Percentiles rank a stretch among this genome's conserved stretches.
Conservation (phyloP, 2,888 invertebrate genomes). For the Sphaerophoria rueppellii region DNA sequence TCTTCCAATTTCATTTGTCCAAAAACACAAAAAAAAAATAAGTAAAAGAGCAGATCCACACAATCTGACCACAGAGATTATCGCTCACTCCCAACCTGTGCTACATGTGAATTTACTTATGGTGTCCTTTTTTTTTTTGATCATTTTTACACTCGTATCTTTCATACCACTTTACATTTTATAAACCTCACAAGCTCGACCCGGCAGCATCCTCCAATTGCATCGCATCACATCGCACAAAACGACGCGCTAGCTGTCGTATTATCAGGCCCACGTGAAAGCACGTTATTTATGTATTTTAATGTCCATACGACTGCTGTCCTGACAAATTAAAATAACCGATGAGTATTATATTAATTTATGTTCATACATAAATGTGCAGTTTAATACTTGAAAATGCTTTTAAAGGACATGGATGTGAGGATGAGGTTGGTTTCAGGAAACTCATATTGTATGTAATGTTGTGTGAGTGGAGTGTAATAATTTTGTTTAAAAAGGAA, state of each 20-base stretch:
- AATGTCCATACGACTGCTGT: constrained; percentile 59
- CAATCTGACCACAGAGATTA: constrained; percentile 64
- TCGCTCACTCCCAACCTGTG: constrained; percentile 59
- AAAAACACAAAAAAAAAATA: constrained; percentile 37
- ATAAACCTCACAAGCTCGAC: not conserved
- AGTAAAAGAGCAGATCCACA: constrained; percentile 23
- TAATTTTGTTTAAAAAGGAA: constrained; percentile 13
- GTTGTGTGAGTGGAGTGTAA: constrained; percentile 16
- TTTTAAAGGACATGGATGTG: constrained; percentile 53
- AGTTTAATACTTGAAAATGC: constrained; percentile 71
- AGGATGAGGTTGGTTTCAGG: not conserved
- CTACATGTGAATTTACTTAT: constrained; percentile 75
- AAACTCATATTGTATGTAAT: constrained; percentile 9
- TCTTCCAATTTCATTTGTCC: constrained; percentile 61
- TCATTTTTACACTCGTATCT: not conserved
- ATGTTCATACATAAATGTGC: constrained; percentile 66
- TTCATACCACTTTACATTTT: constrained; percentile 72
- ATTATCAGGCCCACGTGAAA: constrained; percentile 58
- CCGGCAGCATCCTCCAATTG: not conserved
- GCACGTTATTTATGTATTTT: constrained; percentile 70
- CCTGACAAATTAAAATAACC: constrained; percentile 73
- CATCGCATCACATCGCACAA: no score
- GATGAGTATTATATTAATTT: constrained; percentile 73
- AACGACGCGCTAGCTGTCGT: no score
- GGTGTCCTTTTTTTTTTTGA: constrained; percentile 66